phyloP scores from a whole-genome alignment of 2,797 vertebrate genomes.

The Oreochromis mossambicus region DNA sequence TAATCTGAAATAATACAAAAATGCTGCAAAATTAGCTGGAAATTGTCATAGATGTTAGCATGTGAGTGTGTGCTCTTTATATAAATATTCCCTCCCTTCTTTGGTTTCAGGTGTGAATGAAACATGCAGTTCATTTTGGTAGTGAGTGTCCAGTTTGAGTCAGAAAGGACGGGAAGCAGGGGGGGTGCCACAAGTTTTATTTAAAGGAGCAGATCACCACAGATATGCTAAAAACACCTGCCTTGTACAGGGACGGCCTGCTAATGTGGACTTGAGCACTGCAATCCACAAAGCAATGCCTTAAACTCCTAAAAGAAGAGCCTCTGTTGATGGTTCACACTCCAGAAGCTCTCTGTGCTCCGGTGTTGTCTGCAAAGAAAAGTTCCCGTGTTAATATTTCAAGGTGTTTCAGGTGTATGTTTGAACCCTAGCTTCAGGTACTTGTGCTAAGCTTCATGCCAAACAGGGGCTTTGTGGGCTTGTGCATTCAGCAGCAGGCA shows the following conservation, averaged over 20 bases:
- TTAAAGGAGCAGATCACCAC: neutral
- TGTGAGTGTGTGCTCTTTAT: neutral
- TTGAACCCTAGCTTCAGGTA: neutral
- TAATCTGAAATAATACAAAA: neutral
- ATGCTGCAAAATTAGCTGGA: neutral
- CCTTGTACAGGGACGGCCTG: neutral
- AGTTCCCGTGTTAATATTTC: neutral
- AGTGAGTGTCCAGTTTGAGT: neutral
- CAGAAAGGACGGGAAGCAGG: neutral
- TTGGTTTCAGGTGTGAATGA: neutral
- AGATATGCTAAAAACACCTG: neutral
- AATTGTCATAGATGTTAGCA: neutral
- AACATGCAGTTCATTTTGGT: neutral
- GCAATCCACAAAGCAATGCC: neutral
- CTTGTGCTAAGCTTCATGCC: neutral
- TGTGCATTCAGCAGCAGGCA: neutral
- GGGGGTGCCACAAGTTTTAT: neutral
- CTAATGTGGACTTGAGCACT: neutral
- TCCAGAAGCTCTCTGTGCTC: neutral
- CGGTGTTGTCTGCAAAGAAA: neutral
- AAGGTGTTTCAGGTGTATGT: neutral
- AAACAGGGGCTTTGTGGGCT: neutral
- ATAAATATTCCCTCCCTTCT: neutral
- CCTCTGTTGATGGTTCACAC: neutral
- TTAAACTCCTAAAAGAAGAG: neutral